Conservation (phyloP, 2,797 vertebrate genomes). For the Loriculus beryllinus region DNA sequence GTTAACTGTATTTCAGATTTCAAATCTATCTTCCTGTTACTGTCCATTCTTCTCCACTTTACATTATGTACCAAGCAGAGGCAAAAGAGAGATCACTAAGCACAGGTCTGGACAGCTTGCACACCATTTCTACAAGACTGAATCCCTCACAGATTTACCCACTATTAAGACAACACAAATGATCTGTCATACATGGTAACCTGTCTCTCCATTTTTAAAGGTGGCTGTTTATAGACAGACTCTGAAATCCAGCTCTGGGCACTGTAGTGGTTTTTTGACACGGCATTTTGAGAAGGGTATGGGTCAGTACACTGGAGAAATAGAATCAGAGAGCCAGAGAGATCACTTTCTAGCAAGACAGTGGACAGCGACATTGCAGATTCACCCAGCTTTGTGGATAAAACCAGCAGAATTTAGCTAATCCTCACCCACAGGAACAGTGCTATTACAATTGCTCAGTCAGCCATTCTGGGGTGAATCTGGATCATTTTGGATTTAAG, state of each 20-base stretch:
- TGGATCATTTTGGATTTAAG: conserved; percentile 37
- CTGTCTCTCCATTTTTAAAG: not conserved
- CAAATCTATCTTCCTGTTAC: not conserved
- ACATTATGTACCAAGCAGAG: not conserved
- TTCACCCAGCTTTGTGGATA: conserved; percentile 16
- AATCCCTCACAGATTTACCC: not conserved
- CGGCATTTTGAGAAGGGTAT: conserved; percentile 38
- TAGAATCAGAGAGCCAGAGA: not conserved
- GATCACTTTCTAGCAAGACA: not conserved
- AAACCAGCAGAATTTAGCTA: conserved; percentile 36
- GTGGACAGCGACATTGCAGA: not conserved
- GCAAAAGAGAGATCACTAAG: not conserved
- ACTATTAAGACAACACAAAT: not conserved
- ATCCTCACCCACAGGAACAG: not conserved
- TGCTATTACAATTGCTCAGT: conserved; percentile 17
- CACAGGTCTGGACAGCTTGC: not conserved
- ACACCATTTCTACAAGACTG: not conserved
- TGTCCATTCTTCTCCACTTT: not conserved
- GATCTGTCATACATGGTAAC: not conserved
- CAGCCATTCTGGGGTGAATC: conserved; percentile 37
- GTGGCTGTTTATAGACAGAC: not conserved
- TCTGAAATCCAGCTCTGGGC: not conserved
- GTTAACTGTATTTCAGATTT: not conserved
- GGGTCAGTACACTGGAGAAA: not conserved
- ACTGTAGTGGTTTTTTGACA: not conserved